Percentiles rank a stretch among this genome's conserved stretches.
Conservation (phyloP, 2,113 vertebrate species). For the Gallinago media region DNA sequence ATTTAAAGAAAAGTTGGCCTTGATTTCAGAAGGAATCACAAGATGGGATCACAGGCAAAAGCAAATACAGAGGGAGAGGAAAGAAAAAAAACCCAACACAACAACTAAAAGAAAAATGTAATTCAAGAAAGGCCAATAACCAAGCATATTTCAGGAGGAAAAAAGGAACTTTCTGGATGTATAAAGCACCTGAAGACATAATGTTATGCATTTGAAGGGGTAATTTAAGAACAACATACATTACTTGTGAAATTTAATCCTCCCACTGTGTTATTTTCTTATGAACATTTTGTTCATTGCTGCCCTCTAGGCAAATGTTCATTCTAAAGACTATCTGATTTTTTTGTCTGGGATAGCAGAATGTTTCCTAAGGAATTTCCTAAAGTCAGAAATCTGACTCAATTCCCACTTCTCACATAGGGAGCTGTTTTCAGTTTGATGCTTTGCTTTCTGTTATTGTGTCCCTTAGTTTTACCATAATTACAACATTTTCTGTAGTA, state of each 20-base stretch:
- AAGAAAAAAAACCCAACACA: not conserved
- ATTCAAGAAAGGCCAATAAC: not conserved
- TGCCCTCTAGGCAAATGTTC: not conserved
- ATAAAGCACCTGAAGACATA: not conserved
- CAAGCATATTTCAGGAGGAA: not conserved
- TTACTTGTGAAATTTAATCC: not conserved
- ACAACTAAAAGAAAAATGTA: not conserved
- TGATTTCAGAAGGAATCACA: not conserved
- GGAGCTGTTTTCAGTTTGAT: not conserved
- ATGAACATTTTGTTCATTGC: not conserved
- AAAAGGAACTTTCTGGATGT: not conserved
- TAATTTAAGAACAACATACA: not conserved
- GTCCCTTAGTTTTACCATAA: not conserved
- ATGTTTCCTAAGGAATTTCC: not conserved
- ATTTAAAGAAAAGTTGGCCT: not conserved
- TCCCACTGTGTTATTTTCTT: not conserved
- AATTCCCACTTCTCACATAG: not conserved
- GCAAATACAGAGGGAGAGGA: fast-evolving
- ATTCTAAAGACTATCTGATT: not conserved
- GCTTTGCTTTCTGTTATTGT: not conserved
- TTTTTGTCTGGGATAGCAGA: not conserved
- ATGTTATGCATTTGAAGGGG: not conserved
- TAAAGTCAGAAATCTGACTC: not conserved
- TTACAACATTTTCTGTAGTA: not conserved
- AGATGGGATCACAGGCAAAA: not conserved